Evolutionary conservation across 2,113 vertebrate genomes (phyloP).

Genomic region (Tenrec ecaudatus): DNA sequence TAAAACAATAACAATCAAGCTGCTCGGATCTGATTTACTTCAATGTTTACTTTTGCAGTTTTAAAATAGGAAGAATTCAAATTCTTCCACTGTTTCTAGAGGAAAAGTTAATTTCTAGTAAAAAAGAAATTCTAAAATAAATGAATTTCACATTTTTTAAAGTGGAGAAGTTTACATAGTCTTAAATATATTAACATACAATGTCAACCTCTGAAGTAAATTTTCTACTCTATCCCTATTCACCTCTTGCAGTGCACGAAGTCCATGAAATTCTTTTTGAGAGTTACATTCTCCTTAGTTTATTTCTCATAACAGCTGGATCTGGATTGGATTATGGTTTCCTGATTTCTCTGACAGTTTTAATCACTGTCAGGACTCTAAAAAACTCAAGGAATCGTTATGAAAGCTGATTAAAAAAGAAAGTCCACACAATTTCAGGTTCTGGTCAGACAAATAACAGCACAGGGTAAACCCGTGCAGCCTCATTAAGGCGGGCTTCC

Average conservation of each 20-base stretch:
- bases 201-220: background rate
- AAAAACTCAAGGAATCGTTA: background rate
- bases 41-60: background rate
- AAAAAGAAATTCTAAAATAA: conserved; percentile 8
- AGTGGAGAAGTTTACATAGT: background rate
- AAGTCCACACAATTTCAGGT: background rate
- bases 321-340: background rate
- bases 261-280: background rate
- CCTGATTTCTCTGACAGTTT: background rate
- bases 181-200: background rate
- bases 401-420: conserved; percentile 2
- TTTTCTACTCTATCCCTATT: background rate
- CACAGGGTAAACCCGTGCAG: background rate
- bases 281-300: background rate
- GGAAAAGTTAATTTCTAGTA: background rate
- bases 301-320: background rate
- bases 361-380: background rate
- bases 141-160: background rate
- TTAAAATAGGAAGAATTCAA: background rate
- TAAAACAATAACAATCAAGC: conserved; percentile 1
- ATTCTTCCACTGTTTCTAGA: background rate
- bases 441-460: conserved; percentile 5
- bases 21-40: background rate
- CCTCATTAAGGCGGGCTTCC: background rate
- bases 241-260: background rate